Percentiles rank a stretch among this genome's conserved stretches.
Conservation (phyloP, 2,888 invertebrate species). For the Phytoseiulus persimilis region DNA sequence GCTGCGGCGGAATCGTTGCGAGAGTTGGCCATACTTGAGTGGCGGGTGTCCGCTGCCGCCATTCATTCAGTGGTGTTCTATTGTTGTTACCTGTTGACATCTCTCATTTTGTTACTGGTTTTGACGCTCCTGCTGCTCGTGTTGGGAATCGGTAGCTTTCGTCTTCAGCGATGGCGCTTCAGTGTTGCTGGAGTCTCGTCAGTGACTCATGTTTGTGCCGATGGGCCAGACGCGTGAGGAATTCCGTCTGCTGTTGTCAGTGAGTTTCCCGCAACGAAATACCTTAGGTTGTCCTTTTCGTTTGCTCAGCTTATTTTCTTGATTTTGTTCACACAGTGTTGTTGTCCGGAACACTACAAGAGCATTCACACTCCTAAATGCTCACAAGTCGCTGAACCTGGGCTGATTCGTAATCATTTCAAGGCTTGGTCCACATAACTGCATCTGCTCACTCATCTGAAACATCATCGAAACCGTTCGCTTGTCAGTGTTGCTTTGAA, state of each 20-base stretch:
- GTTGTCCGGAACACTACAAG: not conserved
- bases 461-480: not conserved
- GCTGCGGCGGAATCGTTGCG: not conserved
- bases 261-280: not conserved
- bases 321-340: not conserved
- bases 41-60: not conserved
- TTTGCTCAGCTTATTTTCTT: not conserved
- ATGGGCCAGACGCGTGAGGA: not conserved
- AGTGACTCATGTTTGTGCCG: not conserved
- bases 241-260: constrained; percentile 5
- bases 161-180: not conserved
- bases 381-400: not conserved
- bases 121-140: not conserved
- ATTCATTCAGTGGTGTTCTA: not conserved
- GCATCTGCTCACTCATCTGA: not conserved
- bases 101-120: not conserved
- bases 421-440: not conserved
- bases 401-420: not conserved
- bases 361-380: not conserved
- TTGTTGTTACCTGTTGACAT: not conserved
- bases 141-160: not conserved
- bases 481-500: too few relatives aligned
- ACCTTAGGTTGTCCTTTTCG: not conserved
- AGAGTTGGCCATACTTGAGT: not conserved
- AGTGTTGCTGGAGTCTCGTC: not conserved